A percentile compares a stretch with the other conserved stretches of the same genome.
Conservation (phyloP, 2,797 vertebrate species). For the Periparus ater region DNA sequence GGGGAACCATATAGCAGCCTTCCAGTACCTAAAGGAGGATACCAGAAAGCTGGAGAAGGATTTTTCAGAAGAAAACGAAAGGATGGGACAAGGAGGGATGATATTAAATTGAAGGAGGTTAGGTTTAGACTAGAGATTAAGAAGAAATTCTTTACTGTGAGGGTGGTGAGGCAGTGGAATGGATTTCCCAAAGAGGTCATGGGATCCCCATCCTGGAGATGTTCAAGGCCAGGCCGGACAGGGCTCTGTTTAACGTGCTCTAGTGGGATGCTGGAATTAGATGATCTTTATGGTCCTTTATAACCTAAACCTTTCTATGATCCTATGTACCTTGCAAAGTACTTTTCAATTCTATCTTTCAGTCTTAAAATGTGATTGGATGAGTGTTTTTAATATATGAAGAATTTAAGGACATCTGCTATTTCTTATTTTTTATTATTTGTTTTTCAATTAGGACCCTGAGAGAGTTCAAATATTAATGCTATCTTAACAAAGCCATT, state of each 20-base stretch:
- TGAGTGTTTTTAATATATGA: background rate
- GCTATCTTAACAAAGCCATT: background rate
- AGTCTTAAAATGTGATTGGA: background rate
- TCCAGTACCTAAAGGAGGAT: background rate
- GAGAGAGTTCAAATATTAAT: background rate
- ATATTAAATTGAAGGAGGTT: background rate
- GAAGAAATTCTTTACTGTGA: background rate
- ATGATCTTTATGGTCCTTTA: rapidly evolving
- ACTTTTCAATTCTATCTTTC: background rate
- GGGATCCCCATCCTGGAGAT: background rate
- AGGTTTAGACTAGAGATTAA: background rate
- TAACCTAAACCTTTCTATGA: background rate
- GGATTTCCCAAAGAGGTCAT: rapidly evolving
- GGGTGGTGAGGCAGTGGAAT: background rate
- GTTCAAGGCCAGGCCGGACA: background rate
- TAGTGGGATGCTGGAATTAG: background rate
- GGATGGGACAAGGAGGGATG: background rate
- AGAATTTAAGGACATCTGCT: background rate
- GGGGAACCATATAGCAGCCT: background rate
- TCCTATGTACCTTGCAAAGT: background rate
- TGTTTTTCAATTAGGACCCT: background rate
- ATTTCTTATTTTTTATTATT: background rate
- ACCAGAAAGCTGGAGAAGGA: background rate
- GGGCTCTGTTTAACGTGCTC: rapidly evolving
- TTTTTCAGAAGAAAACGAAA: background rate